Evolutionary conservation across 2,113 vertebrate species (phyloP).

Genomic region (Datnioides undecimradiatus): DNA sequence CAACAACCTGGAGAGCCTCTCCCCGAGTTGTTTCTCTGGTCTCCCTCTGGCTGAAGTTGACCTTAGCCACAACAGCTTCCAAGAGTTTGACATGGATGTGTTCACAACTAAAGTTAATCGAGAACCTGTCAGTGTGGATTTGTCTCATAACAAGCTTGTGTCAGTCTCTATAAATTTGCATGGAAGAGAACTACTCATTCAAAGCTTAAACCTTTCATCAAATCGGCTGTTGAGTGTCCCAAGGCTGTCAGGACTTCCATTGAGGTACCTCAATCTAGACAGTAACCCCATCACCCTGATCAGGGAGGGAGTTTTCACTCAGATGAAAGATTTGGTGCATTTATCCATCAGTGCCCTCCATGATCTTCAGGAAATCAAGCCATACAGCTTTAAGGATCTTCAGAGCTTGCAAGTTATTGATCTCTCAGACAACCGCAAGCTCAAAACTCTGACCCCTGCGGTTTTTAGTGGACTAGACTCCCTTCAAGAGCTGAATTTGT

Average conservation of each 20-base stretch:
- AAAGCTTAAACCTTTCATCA: constrained; percentile 90
- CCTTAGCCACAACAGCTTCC: constrained; percentile 91
- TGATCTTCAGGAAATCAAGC: constrained; percentile 81
- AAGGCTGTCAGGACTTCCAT: constrained; percentile 84
- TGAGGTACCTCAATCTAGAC: constrained; percentile 92
- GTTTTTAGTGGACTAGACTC: constrained; percentile 88
- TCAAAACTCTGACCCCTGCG: constrained; percentile 83
- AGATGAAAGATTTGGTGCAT: constrained; percentile 88
- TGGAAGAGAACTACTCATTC: constrained; percentile 82
- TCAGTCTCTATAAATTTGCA: constrained; percentile 68
- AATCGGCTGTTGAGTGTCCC: constrained; percentile 87
- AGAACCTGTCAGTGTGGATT: constrained; percentile 88
- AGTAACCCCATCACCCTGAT: constrained; percentile 87
- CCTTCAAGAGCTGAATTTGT: constrained; percentile 93
- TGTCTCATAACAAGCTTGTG: constrained; percentile 89
- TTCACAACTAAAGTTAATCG: constrained; percentile 88
- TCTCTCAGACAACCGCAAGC: constrained; percentile 88
- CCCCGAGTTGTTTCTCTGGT: constrained; percentile 86
- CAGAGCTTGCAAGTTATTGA: constrained; percentile 91
- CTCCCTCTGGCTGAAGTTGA: constrained; percentile 91
- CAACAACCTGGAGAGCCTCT: constrained; percentile 88
- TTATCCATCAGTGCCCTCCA: constrained; percentile 88
- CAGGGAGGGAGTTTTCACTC: constrained; percentile 83
- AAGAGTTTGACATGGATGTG: constrained; percentile 84
- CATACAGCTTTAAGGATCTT: constrained; percentile 87